Evolutionary conservation across 2,888 invertebrate genomes (phyloP).

Genomic region (Aspidiotus rigidus): DNA sequence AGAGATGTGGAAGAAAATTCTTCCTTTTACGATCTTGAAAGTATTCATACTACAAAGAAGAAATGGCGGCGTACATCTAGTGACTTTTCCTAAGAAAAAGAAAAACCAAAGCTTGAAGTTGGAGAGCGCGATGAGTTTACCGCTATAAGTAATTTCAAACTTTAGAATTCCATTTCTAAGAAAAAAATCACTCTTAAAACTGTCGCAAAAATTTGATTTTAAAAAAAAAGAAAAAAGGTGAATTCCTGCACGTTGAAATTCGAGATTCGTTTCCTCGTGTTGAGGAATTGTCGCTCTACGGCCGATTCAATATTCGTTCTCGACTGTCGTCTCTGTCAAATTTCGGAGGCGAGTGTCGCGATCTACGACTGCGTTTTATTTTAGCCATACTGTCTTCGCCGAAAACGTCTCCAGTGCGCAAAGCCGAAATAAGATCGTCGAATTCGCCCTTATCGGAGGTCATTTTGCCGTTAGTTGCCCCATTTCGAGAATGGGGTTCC

Average conservation of each 20-base stretch:
- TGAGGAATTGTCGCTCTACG: neutral
- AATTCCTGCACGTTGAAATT: no score
- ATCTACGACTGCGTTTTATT: constrained; percentile 67
- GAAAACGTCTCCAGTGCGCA: constrained; percentile 89
- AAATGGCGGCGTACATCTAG: no score
- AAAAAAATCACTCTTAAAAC: neutral
- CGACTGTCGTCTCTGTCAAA: constrained; percentile 59
- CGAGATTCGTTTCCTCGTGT: neutral
- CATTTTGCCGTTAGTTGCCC: constrained; percentile 34
- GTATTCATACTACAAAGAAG: no score
- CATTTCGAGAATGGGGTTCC: constrained; percentile 21
- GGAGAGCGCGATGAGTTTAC: no score
- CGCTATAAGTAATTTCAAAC: neutral
- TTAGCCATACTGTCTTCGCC: constrained; percentile 86
- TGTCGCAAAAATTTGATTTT: neutral
- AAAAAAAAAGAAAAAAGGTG: neutral
- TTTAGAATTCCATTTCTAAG: neutral
- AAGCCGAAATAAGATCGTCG: constrained; percentile 88
- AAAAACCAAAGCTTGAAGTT: no score
- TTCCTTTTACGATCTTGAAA: no score
- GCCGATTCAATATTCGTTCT: constrained; percentile 44
- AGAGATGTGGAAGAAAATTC: no score
- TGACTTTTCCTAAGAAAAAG: no score
- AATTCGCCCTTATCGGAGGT: constrained; percentile 58
- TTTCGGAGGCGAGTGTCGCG: constrained; percentile 56